These are phyloP conservation scores for Amphiprion ocellaris DNA, from an alignment of 2,113 vertebrate genomes.

Conservation along the genomic window DNA sequence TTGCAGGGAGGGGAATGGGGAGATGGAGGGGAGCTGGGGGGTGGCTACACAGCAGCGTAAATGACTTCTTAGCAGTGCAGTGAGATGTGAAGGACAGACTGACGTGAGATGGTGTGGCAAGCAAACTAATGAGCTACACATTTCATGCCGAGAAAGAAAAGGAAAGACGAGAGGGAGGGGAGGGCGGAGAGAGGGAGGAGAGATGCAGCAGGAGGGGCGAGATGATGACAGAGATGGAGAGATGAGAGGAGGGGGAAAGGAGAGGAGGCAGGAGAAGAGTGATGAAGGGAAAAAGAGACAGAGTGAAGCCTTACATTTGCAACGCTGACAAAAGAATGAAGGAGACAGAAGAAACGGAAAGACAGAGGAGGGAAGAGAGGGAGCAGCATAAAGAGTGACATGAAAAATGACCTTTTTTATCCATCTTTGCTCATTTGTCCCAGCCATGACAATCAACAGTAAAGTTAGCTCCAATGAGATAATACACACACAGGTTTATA, in stretches of 20 bases:
- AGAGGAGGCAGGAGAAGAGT: slow-evolving; percentile 27
- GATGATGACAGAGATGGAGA: slow-evolving; percentile 59
- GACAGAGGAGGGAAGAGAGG: slow-evolving; percentile 14
- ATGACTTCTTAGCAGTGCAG: slow-evolving; percentile 88
- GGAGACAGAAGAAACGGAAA: slow-evolving; percentile 5
- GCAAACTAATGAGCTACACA: slow-evolving; percentile 86
- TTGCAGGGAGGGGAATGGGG: slow-evolving; percentile 47
- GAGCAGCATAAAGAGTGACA: slow-evolving; percentile 47
- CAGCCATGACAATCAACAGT: slow-evolving; percentile 64
- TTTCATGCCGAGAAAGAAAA: slow-evolving; percentile 67
- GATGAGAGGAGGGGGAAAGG: slow-evolving; percentile 31
- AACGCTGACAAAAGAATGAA: slow-evolving; percentile 54
- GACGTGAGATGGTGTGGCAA: slow-evolving; percentile 77
- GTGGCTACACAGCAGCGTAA: slow-evolving; percentile 72
- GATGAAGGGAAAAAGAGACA: slow-evolving; percentile 29
- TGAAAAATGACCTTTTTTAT: slow-evolving; percentile 70
- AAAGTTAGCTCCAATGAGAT: slow-evolving; percentile 61
- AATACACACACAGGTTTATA: slow-evolving; percentile 53
- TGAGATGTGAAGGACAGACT: slow-evolving; percentile 88
- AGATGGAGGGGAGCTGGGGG: slow-evolving; percentile 16
- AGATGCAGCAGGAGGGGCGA: slow-evolving; percentile 38
- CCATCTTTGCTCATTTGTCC: slow-evolving; percentile 55
- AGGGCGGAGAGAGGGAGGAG: slow-evolving; percentile 18
- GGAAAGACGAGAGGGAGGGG: slow-evolving; percentile 21
- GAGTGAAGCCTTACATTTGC: slow-evolving; percentile 50